Base-by-base conservation (phyloP, 2,113 vertebrate species). In the Tupaia tana region DNA sequence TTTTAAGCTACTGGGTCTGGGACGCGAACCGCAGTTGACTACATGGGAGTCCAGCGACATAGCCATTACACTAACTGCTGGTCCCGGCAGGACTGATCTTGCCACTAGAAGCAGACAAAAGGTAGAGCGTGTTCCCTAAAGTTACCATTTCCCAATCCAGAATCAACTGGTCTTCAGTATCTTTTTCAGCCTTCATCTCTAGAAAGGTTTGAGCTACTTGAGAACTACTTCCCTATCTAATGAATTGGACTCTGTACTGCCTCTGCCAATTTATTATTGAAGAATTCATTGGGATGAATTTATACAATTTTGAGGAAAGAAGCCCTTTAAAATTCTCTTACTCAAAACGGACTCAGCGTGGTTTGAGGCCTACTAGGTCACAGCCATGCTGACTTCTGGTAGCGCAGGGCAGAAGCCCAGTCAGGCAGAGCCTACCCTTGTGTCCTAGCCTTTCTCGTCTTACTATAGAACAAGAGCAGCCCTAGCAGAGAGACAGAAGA, bases 261-360 rank as follows among this genome's bases (percentile, higher is more conserved):
- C 74, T 90, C 71, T 63, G 31, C 58, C 88, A 64, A 54, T 89
- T 78, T 89, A 8, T 93, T 93, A 69, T 58, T 77, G 29, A 89
- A 89, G 15, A 69, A 75, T 2, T 80, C 77, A 89, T n/a, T 84
- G 59, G 25, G 19, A 70, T 74, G 31, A 59, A 64, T 92, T 83
- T 87, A 54, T 77, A 58, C 56, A 56, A 81, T 64, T 67, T 74
- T 66, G 75, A 93, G 25, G 78, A 71, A 61, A 75, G 61, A 11
- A 73, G 7, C 43, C 20, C 43, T 87, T 59, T 63, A 78, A 64
- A 52, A 34, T 70, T 93, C 66, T 86, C 31, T 54, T 80, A 70
- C 18, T 34, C 10, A 64, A 63, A 92, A 52, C 67, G 27, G 11
- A 20, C 70, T 69, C 73, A 85, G 31, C 25, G 87, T 75, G 66